Evolutionary conservation across 2,888 invertebrate genomes (phyloP).

Genomic region (Epirrita christyi): DNA sequence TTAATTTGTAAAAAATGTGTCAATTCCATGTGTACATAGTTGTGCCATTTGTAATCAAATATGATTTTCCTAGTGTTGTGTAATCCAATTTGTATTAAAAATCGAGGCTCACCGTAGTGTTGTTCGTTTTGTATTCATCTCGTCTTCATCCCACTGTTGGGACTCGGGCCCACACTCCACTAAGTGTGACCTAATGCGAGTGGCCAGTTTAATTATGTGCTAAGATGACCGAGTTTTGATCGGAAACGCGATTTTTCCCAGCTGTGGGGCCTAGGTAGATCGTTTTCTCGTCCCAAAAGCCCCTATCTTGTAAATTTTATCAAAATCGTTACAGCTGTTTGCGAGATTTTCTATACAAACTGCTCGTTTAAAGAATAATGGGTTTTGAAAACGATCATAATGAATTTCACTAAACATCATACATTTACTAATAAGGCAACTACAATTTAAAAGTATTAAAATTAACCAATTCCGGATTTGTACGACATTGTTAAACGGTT

Average conservation of each 20-base stretch:
- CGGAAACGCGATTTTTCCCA: no score
- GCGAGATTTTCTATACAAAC: background rate
- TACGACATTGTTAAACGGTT: conserved; percentile 57
- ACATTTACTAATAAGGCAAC: conserved; percentile 10
- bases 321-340: no score
- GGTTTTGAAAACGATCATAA: background rate
- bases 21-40: conserved; percentile 82
- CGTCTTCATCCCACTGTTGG: background rate
- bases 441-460: conserved; percentile 45
- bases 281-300: no score
- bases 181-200: no score
- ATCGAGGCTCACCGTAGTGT: conserved; percentile 51
- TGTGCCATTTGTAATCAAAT: conserved; percentile 70
- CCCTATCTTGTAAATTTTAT: no score
- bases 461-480: conserved; percentile 57
- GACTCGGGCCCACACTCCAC: background rate
- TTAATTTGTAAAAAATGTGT: conserved; percentile 68
- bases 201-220: no score
- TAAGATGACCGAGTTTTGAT: no score
- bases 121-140: conserved; percentile 32
- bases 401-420: background rate
- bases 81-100: conserved; percentile 52
- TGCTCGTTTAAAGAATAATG: background rate
- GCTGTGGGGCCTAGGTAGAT: no score
- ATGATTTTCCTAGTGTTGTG: conserved; percentile 61